Base-by-base conservation (phyloP, 2,113 vertebrate species). In the Epinephelus lanceolatus region DNA sequence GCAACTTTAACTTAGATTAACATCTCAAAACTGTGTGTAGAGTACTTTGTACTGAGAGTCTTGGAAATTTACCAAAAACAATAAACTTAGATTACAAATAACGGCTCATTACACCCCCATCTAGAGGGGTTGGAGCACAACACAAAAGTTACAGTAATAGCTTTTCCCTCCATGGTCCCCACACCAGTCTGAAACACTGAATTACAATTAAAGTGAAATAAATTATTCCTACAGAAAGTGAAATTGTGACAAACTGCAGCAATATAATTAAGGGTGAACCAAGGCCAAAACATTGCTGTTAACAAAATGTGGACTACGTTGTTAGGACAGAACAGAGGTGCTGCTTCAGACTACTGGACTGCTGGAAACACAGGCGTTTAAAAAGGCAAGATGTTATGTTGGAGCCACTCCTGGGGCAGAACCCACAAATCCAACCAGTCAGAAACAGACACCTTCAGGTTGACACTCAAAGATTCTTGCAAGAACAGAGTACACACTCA, bases 1-100 rank as follows among this genome's bases (percentile, higher is more conserved):
- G 49, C 56, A 8, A 18, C 71, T 73, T 47, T 61, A 30, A 73
- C 27, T 21, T 21, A 59, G 49, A 73, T 3, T 49, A 60, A 60
- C 3, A 73, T 60, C 18, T 60, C 14, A 18, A 27, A 27, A 23
- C 71, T 33, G 49, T 21, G 21, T 23, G 40, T 21, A 56, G 52
- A 1, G 12, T 42, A 71, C 69, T 15, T 56, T 51, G 23, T 45
- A 67, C 25, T 4, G 2, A 49, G 4, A 2, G 23, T 27, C 23
- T 27, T 27, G 23, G 45, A 53, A 53, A 70, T 70, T 13, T 21
- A 13, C 19, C 4, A n/a, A 70, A 52, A 33, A 53, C 11, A 33
- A 33, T 69, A 6, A 69, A 69, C 25, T 63, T 19, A 42, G 33
- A 42, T 40, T 40, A 14, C 21, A 21, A 62, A 40, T 37, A 62